A percentile compares a stretch with the other conserved stretches of the same genome.
phyloP scores from a whole-genome alignment of 2,113 vertebrate genomes.

The Atrichornis clamosus region DNA sequence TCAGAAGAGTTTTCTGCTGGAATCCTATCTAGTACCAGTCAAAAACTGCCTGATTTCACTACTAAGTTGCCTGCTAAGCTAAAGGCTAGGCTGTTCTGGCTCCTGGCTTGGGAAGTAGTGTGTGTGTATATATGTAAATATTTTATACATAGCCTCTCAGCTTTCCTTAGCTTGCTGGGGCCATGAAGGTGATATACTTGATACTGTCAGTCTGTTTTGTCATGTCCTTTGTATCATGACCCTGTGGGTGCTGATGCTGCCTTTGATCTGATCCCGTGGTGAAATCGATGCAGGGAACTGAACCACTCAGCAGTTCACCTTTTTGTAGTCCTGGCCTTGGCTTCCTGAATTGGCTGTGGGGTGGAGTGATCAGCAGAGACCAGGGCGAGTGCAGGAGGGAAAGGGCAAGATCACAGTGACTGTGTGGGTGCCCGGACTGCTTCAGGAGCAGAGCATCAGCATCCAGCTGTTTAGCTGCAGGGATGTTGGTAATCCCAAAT shows the following conservation, averaged over 20 bases:
- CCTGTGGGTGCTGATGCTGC: background rate
- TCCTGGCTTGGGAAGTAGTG: background rate
- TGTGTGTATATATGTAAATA: background rate
- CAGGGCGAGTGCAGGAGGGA: background rate
- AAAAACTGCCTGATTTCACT: background rate
- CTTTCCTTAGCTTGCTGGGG: background rate
- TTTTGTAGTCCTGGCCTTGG: background rate
- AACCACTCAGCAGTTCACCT: background rate
- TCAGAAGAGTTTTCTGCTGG: background rate
- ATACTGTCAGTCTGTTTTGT: background rate
- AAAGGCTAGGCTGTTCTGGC: background rate
- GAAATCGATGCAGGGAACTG: background rate
- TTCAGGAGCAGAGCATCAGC: background rate
- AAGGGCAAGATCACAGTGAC: background rate
- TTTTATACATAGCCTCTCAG: background rate
- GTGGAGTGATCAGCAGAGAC: rapidly evolving
- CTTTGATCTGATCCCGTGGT: background rate
- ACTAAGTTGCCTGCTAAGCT: background rate
- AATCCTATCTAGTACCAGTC: background rate
- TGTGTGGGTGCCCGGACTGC: background rate
- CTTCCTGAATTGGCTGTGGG: background rate
- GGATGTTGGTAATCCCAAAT: background rate
- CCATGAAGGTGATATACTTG: background rate
- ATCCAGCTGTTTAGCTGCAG: background rate
- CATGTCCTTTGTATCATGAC: background rate